Conservation (phyloP, 2,888 invertebrate species). For the Bembecia ichneumoniformis region DNA sequence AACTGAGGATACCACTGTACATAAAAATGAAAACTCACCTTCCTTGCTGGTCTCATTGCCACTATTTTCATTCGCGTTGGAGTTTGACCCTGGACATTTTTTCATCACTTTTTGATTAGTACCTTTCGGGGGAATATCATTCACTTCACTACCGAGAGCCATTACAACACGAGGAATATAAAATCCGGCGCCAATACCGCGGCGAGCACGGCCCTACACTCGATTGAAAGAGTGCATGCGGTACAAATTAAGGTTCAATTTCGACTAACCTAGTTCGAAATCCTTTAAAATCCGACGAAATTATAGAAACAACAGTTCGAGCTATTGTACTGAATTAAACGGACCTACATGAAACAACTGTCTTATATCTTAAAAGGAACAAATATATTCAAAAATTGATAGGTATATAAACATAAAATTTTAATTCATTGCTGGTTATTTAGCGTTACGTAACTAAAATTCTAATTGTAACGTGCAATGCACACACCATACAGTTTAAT, state of each 20-base stretch:
- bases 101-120: constrained; percentile 59
- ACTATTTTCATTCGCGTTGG: constrained; percentile 55
- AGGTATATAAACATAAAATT: too few species aligned
- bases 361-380: too few species aligned
- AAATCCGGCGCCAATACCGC: constrained; percentile 60
- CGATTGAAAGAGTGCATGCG: constrained; percentile 71
- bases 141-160: constrained; percentile 74
- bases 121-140: constrained; percentile 65
- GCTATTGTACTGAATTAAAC: not conserved
- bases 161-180: constrained; percentile 68
- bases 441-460: too few species aligned
- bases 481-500: too few species aligned
- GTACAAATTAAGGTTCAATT: constrained; percentile 61
- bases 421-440: too few species aligned
- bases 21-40: constrained; percentile 43
- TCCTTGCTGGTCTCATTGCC: constrained; percentile 55
- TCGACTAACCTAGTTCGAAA: constrained; percentile 40
- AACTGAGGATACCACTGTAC: constrained; percentile 35
- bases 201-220: constrained; percentile 62
- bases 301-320: not conserved
- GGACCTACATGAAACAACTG: too few species aligned
- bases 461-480: too few species aligned
- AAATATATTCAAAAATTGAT: too few species aligned
- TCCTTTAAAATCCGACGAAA: constrained; percentile 20
- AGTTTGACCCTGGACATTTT: constrained; percentile 56